Base-by-base conservation (phyloP, 2,113 vertebrate genomes). In the Spermophilus dauricus region DNA sequence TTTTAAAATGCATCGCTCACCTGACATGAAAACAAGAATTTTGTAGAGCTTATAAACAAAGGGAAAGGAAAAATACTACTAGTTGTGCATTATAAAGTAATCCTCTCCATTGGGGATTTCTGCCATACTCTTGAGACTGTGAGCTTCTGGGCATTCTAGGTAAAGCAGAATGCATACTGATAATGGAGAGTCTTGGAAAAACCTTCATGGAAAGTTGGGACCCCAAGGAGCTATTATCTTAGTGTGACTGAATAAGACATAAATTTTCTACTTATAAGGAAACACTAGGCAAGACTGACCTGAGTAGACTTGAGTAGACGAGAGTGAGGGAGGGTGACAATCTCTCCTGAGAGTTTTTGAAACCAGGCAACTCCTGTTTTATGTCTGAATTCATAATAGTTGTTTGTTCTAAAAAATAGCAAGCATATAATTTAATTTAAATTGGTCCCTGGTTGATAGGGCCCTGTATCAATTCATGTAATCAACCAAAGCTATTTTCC, bases 401-500 rank as follows among this genome's bases (percentile, higher is more conserved):
- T 51, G 1, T 85, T 91, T 91, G 20, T n/a, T 63, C 17, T 87
- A 65, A 87, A 89, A 81, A 96, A 89, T 86, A 94, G 56, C 32
- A 92, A 89, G 17, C 7, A 86, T 13, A 83, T 87, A 83, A 87
- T 61, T 45, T 37, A 89, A 86, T 76, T 90, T 67, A 30, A 80
- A 77, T 82, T 34, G 4, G 17, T 72, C 8, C 34, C 65, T 76
- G 2, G 37, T 53, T 42, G 5, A 86, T 16, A 81, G 34, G 5
- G 2, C 63, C 32, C 85, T 13, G 42, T 32, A 53, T 80, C 14
- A 91, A 87, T 81, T 42, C n/a, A 84, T 13, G 14, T 26, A 6
- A 96, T 67, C 48, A 67, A 83, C 26, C 16, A 61, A 93, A 85
- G 12, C 1, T 10, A 37, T 61, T 32, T 88, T 37, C 39, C 37